Evolutionary conservation across 1,140 invertebrate species (phyloP).

Genomic region (Adoxophyes honmai): DNA sequence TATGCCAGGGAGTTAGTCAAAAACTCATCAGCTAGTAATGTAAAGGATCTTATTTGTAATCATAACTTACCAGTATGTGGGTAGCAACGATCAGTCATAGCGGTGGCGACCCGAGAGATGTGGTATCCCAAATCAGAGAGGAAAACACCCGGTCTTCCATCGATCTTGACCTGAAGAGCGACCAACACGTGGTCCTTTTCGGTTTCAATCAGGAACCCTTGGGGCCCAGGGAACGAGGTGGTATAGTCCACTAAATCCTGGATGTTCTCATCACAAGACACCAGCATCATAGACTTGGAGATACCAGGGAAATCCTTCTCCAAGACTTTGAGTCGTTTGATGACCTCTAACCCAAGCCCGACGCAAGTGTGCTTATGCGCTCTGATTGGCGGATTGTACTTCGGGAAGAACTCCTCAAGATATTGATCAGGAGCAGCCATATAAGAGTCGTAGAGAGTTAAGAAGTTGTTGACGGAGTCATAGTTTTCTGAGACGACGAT

Average conservation of each 20-base stretch:
- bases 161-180: slow-evolving; percentile 85
- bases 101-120: slow-evolving; percentile 89
- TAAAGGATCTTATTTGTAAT: slow-evolving; percentile 4
- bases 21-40: too few species aligned
- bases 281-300: slow-evolving; percentile 84
- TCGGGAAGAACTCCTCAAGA: slow-evolving; percentile 56
- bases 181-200: slow-evolving; percentile 95
- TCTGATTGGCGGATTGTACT: slow-evolving; percentile 87
- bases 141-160: slow-evolving; percentile 85
- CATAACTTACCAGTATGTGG: slow-evolving; percentile 86
- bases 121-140: slow-evolving; percentile 94
- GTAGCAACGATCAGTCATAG: slow-evolving; percentile 90
- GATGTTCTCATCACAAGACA: slow-evolving; percentile 93
- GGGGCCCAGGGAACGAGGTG: slow-evolving; percentile 77
- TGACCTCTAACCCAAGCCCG: slow-evolving; percentile 89
- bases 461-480: slow-evolving; percentile 91
- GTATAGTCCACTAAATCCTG: slow-evolving; percentile 83
- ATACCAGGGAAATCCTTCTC: slow-evolving; percentile 77
- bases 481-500: slow-evolving; percentile 89
- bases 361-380: slow-evolving; percentile 91
- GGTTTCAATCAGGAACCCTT: slow-evolving; percentile 81
- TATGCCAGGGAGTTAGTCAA: too few species aligned
- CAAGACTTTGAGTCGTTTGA: slow-evolving; percentile 72
- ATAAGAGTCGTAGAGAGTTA: slow-evolving; percentile 88
- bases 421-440: slow-evolving; percentile 60